Evolutionary conservation across 2,113 vertebrate genomes (phyloP).

Genomic region (Erythrolamprus reginae): DNA sequence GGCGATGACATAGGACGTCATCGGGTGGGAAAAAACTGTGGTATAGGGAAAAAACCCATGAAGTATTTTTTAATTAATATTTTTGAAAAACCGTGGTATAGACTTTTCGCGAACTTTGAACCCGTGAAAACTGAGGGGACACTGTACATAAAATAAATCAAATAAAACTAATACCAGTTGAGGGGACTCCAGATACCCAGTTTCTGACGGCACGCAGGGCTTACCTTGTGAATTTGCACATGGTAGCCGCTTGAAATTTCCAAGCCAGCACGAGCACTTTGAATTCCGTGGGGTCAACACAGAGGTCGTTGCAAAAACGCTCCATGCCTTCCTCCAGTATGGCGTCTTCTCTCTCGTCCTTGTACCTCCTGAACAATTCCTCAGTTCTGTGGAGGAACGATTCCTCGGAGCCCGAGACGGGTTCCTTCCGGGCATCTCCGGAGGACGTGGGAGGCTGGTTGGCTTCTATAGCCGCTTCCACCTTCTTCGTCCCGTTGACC

Average conservation of each 20-base stretch:
- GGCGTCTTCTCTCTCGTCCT: constrained; percentile 91
- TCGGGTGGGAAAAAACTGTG: no score
- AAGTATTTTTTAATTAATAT: no score
- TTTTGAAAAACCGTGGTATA: no score
- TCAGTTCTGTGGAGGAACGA: constrained; percentile 83
- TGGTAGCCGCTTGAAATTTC: constrained; percentile 99
- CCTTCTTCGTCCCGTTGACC: constrained; percentile 90
- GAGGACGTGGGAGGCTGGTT: constrained; percentile 66
- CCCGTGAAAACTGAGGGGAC: no score
- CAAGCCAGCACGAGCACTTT: constrained; percentile 95
- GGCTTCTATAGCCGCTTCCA: constrained; percentile 77
- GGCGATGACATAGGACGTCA: no score
- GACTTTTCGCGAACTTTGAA: no score
- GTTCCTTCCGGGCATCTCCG: constrained; percentile 76
- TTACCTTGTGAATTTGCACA: constrained; percentile 99
- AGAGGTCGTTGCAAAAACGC: constrained; percentile 93
- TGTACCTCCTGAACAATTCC: constrained; percentile 89
- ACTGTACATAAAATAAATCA: no score
- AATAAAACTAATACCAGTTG: no score
- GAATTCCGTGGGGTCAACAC: constrained; percentile 97
- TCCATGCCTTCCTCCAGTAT: constrained; percentile 99
- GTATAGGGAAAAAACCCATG: no score
- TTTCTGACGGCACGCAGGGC: constrained; percentile 35
- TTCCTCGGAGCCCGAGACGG: constrained; percentile 71
- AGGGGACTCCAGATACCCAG: background rate